Base-by-base conservation (phyloP, 2,888 invertebrate species). In the Eilema griseolum region DNA sequence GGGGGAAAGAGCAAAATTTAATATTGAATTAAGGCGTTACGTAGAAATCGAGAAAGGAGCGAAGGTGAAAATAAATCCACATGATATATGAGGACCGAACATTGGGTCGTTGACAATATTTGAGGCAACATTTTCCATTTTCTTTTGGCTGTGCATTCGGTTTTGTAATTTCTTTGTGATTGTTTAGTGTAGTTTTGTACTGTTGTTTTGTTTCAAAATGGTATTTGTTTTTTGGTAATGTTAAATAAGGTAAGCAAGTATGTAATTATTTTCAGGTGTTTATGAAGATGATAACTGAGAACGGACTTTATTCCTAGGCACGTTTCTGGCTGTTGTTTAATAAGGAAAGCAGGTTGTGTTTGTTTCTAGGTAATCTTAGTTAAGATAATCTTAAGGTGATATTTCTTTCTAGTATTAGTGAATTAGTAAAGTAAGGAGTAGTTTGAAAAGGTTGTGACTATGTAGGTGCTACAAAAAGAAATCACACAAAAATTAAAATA, bases 11-110 rank as follows among this genome's bases (percentile, higher is more conserved):
- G 91, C 92, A 91, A 89, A 92, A 94, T 95, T 94, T 94, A 93
- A 94, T 94, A 95, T 94, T 94, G 94, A 95, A 95, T 95, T 95
- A 95, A 94, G 93, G 93, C 90, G 92, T 94, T 93, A 91, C 89
- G 90, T 90, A 88, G 87, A 92, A 93, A 94, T 94, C 93, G 94
- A 93, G 94, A 90, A 91, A 88, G 89, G 89, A 85, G 89, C 90
- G 87, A 88, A 93, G 93, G 92, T 91, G 90, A 88, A 86, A 90
- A 94, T 95, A 95, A 95, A 95, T 95, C 94, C 92, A 88, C 78
- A 85, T 94, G 93, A 94, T 94, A 93, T 94, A 94, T 90, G 92
- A 85, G 70, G 88, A 81, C 81, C 85, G 88, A 87, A 90, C 90
- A 88, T 88, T 78, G 83, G 82, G 82, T 84, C 88, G 94, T 91